Conservation (phyloP, 2,888 invertebrate species). For the Drosophila testacea region DNA sequence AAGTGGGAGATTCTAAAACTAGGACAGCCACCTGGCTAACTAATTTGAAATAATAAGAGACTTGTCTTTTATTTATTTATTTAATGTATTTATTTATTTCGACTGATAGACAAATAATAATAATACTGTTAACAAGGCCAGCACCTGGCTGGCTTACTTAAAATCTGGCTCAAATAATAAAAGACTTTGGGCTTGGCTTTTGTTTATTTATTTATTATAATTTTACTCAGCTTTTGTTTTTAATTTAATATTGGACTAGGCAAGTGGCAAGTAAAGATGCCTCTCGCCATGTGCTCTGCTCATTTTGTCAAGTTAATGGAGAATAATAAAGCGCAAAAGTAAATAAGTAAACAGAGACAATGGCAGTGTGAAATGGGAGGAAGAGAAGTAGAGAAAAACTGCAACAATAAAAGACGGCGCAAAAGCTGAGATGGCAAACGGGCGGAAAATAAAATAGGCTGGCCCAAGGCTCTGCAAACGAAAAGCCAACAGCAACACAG, state of each 20-base stretch:
- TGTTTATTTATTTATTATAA: slow-evolving; percentile 24
- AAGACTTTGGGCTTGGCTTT: background rate
- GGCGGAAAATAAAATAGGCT: slow-evolving; percentile 73
- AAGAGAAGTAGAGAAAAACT: slow-evolving; percentile 49
- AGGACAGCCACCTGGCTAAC: slow-evolving; percentile 25
- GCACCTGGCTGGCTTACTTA: slow-evolving; percentile 30
- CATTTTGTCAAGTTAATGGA: slow-evolving; percentile 80
- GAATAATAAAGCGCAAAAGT: slow-evolving; percentile 81
- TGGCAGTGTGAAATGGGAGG: slow-evolving; percentile 21
- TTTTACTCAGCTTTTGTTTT: slow-evolving; percentile 16
- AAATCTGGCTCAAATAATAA: background rate
- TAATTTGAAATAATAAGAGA: too few species aligned
- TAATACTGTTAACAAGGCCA: slow-evolving; percentile 40
- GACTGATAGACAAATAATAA: too few species aligned
- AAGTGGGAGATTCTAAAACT: slow-evolving; percentile 37
- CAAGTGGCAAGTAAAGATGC: slow-evolving; percentile 22
- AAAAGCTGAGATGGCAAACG: slow-evolving; percentile 76
- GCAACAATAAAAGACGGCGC: slow-evolving; percentile 75
- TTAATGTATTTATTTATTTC: too few species aligned
- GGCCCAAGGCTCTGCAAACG: slow-evolving; percentile 58
- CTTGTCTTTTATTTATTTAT: too few species aligned
- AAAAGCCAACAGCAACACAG: slow-evolving; percentile 33
- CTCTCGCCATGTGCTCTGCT: slow-evolving; percentile 43
- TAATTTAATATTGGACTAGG: slow-evolving; percentile 34
- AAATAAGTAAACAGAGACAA: slow-evolving; percentile 76